Evolutionary conservation across 2,797 vertebrate genomes (phyloP).

Genomic region (Poeciliopsis gracilis): DNA sequence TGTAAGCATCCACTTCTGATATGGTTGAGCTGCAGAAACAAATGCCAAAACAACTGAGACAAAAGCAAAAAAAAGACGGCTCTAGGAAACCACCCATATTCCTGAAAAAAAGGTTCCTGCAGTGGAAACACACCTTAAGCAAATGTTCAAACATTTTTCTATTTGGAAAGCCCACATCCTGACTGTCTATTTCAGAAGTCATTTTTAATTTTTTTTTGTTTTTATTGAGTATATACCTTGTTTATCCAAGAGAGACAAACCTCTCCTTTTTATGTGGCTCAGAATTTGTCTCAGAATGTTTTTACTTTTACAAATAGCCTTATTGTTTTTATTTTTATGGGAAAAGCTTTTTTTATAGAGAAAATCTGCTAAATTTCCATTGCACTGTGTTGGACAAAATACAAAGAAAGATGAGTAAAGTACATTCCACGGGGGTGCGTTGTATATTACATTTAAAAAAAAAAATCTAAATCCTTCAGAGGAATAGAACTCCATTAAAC

Average conservation of each 20-base stretch:
- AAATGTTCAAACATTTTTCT: background rate
- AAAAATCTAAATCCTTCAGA: slow-evolving; percentile 1
- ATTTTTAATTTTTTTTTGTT: background rate
- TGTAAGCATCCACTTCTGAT: background rate
- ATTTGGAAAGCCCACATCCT: background rate
- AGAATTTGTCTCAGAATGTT: too few relatives aligned
- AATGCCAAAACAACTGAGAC: background rate
- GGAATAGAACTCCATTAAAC: slow-evolving; percentile 1
- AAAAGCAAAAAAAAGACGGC: background rate
- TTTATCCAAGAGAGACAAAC: background rate
- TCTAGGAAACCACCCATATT: background rate
- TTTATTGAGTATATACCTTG: background rate
- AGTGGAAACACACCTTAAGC: background rate
- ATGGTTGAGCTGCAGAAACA: too few relatives aligned
- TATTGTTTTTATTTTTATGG: background rate
- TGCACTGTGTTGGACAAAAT: background rate
- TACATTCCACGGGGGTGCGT: background rate
- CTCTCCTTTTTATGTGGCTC: background rate
- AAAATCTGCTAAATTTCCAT: background rate
- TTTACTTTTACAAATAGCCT: background rate
- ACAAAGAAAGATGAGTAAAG: background rate
- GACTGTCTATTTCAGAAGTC: background rate
- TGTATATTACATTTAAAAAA: slow-evolving; percentile 8
- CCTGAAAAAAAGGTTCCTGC: background rate
- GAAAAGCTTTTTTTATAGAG: background rate